A percentile compares a stretch with the other conserved stretches of the same genome.
Conservation (phyloP, 1,140 invertebrate species). For the Stegodyphus mimosarum region DNA sequence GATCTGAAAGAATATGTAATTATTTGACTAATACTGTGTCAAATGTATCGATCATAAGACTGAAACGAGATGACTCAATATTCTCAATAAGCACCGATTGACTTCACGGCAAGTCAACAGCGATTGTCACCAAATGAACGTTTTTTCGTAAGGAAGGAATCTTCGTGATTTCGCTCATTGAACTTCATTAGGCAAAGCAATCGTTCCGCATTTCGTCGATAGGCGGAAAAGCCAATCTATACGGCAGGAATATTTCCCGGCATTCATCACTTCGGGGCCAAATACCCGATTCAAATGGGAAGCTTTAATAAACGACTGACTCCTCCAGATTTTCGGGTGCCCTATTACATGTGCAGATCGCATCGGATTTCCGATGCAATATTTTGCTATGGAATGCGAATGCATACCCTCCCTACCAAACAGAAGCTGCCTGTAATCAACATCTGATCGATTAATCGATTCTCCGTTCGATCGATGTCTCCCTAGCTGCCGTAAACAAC, state of each 20-base stretch:
- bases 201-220: conserved; percentile 38
- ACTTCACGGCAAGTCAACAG: too few relatives aligned
- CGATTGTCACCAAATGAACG: too few relatives aligned
- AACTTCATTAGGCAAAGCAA: conserved; percentile 44
- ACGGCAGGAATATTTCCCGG: conserved; percentile 14
- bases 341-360: conserved; percentile 46
- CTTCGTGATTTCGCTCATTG: conserved; percentile 1
- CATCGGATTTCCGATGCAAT: conserved; percentile 57
- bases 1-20: too few relatives aligned
- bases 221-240: conserved; percentile 46
- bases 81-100: too few relatives aligned
- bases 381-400: conserved; percentile 55
- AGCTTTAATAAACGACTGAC: conserved; percentile 24
- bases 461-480: conserved; percentile 32
- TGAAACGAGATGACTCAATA: too few relatives aligned
- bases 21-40: too few relatives aligned
- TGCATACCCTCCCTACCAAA: not conserved
- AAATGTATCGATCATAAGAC: too few relatives aligned
- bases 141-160: too few relatives aligned
- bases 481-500: conserved; percentile 54
- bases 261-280: conserved; percentile 36
- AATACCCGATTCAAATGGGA: not conserved
- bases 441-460: conserved; percentile 58
- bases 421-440: conserved; percentile 52
- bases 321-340: not conserved